A percentile compares a stretch with the other conserved stretches of the same genome.
phyloP scores from a whole-genome alignment of 2,113 vertebrate genomes.

The Progne subis region DNA sequence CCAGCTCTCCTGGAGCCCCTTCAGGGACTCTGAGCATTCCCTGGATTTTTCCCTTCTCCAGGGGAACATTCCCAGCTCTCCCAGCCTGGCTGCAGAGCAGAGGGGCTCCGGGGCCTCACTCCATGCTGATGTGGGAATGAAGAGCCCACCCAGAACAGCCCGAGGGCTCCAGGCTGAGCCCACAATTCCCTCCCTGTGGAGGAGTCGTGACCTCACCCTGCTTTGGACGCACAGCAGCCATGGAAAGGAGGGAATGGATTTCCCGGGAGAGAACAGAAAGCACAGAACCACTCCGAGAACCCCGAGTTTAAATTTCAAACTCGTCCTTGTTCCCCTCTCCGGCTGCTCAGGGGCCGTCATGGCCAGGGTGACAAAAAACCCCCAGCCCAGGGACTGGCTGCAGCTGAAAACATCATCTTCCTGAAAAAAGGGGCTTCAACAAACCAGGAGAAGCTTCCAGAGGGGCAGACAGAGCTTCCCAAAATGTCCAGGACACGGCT shows the following conservation, averaged over 20 bases:
- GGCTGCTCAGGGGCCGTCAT: not conserved
- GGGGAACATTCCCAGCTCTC: no score
- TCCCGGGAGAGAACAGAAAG: not conserved
- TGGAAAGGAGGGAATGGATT: not conserved
- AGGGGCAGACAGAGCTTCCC: not conserved
- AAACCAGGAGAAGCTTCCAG: not conserved
- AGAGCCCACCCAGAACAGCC: rapidly evolving
- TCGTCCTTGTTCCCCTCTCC: not conserved
- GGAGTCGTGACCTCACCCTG: rapidly evolving
- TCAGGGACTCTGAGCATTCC: no score
- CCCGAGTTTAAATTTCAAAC: not conserved
- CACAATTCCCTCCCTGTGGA: rapidly evolving
- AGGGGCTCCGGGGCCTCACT: no score
- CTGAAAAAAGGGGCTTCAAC: not conserved
- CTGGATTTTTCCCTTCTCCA: no score
- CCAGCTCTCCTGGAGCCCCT: no score
- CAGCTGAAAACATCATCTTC: not conserved
- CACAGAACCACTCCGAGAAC: not conserved
- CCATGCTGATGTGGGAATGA: not conserved
- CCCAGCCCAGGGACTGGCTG: not conserved
- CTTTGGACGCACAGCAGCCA: not conserved
- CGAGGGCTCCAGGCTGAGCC: not conserved
- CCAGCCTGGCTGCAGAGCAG: no score
- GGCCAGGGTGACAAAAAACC: not conserved
- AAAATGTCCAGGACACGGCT: not conserved